Conservation (phyloP, 2,113 vertebrate species). For the Pionites leucogaster region DNA sequence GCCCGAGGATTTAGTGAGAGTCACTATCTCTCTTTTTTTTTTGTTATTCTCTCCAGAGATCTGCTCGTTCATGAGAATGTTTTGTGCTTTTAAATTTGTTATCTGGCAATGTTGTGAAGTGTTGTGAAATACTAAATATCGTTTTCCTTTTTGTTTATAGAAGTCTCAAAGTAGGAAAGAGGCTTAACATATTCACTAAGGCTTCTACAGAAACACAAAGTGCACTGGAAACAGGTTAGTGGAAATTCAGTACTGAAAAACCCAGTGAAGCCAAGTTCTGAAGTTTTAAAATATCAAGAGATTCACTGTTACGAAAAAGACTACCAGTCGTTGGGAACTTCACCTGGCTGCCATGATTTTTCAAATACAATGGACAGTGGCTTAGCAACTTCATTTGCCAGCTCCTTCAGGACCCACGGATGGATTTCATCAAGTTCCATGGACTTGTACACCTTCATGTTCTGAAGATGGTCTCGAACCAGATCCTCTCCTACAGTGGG, state of each 20-base stretch:
- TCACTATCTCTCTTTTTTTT: background rate
- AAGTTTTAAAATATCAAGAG: background rate
- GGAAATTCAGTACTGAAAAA: slow-evolving; percentile 13
- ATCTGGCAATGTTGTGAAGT: slow-evolving; percentile 23
- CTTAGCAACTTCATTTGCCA: too few species aligned
- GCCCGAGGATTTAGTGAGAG: background rate
- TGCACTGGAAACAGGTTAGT: slow-evolving; percentile 75
- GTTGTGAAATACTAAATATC: slow-evolving; percentile 51
- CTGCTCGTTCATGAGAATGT: slow-evolving; percentile 32
- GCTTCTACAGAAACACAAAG: slow-evolving; percentile 42
- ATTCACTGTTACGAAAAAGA: background rate
- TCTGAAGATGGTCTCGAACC: too few species aligned
- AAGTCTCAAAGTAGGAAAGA: slow-evolving; percentile 72
- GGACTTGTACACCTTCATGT: too few species aligned
- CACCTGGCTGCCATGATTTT: too few species aligned
- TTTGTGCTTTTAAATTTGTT: slow-evolving; percentile 38
- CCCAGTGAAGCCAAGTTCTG: background rate
- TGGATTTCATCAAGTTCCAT: too few species aligned
- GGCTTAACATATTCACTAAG: slow-evolving; percentile 85
- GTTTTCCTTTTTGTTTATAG: slow-evolving; percentile 64
- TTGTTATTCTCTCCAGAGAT: background rate
- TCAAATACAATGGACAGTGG: too few species aligned
- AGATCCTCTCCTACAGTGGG: too few species aligned
- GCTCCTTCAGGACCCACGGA: too few species aligned
- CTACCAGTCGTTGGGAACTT: too few species aligned